Base-by-base conservation (phyloP, 2,113 vertebrate genomes). In the Laticauda colubrina region DNA sequence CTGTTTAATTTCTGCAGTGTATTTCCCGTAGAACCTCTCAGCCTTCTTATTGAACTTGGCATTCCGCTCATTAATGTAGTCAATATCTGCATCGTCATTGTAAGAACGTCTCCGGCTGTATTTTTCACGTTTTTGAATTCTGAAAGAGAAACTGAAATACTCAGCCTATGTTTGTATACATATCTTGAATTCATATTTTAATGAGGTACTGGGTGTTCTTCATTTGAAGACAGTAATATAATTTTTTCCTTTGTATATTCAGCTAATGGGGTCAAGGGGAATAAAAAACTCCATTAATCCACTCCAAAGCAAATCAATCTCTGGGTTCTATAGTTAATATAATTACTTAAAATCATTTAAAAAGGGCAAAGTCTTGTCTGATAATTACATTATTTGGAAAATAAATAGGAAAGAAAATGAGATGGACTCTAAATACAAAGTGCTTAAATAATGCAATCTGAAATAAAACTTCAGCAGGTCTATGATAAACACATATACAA, bases 21-120 rank as follows among this genome's bases (percentile, higher is more conserved):
- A 99, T 97, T 99, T 99, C 92, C 99, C 99, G 0, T 99, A 99
- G 98, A 99, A 99, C 24, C 99, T 98, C 95, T 99, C 99, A 0
- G 99, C 99, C 94, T 99, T 99, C 97, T 99, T 99, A 97, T 99
- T 99, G 98, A 99, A 99, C 94, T 99, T 99, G 96, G 99, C 99
- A 0, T 99, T 99, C 54, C 99, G 98, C 96, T 99, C 99, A 1
- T 99, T 99, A 5, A 99, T 99, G 97, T 99, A 99, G 96, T 99
- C 99, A 0, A 99, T 99, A 96, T 99, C 99, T 0, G 99, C 98
- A 0, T 99, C 99, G 0, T 99, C 99, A 0, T 99, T 99, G 95
- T 99, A 99, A 1, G 99, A 98, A 1, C 99, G 97, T 61, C 99
- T 98, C 0, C 99, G 97, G 94, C 99, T 99, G 94, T 99, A 99